A percentile compares a stretch with the other conserved stretches of the same genome.
Conservation (phyloP, 2,888 invertebrate species). For the Caprella mutica region DNA sequence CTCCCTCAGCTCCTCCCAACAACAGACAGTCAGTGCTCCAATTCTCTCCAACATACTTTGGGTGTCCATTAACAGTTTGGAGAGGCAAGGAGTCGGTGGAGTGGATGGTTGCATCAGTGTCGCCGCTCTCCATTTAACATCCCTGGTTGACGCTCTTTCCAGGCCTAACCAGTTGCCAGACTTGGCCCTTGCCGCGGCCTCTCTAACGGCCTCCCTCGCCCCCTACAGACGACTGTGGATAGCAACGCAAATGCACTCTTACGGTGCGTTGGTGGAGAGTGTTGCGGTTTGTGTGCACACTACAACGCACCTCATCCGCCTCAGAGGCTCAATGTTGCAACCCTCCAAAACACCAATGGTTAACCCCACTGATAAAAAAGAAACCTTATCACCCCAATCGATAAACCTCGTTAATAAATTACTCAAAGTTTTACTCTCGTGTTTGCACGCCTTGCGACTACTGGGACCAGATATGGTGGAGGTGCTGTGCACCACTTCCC, state of each 20-base stretch:
- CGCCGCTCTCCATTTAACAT: constrained; percentile 23
- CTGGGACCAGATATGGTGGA: constrained; percentile 26
- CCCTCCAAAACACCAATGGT: no score
- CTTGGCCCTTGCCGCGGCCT: constrained; percentile 26
- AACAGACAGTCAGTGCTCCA: neutral
- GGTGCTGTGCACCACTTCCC: constrained; percentile 20
- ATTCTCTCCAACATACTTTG: neutral
- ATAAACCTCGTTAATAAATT: neutral
- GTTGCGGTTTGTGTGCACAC: constrained; percentile 23
- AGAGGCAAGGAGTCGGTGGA: constrained; percentile 22
- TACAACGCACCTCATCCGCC: constrained; percentile 26
- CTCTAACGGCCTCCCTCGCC: constrained; percentile 23
- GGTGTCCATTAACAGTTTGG: constrained; percentile 9
- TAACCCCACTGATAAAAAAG: no score
- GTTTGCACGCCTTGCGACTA: constrained; percentile 16
- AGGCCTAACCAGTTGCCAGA: constrained; percentile 20
- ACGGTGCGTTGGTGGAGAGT: constrained; percentile 20
- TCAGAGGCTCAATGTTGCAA: constrained; percentile 2
- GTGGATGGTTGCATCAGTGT: constrained; percentile 27
- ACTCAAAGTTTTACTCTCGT: constrained; percentile 19
- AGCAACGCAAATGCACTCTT: constrained; percentile 21
- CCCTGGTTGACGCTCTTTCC: constrained; percentile 22
- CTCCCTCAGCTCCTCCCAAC: constrained; percentile 11
- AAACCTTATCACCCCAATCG: no score
- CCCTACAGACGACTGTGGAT: constrained; percentile 25